Evolutionary conservation across 2,113 vertebrate genomes (phyloP).

Genomic region (Pseudorectes ferrugineus): DNA sequence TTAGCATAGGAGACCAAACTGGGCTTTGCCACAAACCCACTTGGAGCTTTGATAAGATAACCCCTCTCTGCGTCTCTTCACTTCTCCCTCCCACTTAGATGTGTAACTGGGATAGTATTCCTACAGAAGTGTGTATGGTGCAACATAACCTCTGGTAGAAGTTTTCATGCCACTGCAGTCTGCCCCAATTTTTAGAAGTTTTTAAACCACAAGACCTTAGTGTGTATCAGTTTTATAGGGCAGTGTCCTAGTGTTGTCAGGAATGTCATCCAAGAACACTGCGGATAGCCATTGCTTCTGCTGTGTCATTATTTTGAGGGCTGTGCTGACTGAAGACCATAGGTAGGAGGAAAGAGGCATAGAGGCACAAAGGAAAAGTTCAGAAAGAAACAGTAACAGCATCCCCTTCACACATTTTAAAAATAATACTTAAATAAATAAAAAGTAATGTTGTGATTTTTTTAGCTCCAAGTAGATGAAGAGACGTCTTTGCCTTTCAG

Average conservation of each 20-base stretch:
- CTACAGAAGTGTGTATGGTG: not conserved
- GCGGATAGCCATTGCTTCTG: not conserved
- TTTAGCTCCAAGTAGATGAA: not conserved
- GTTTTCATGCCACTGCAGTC: not conserved
- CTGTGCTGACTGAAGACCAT: not conserved
- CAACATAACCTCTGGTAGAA: not conserved
- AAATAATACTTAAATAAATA: not conserved
- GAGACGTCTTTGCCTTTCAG: not conserved
- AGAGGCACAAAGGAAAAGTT: not conserved
- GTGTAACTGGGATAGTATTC: not conserved
- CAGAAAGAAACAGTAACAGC: not conserved
- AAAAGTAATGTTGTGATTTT: not conserved
- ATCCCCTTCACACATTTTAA: not conserved
- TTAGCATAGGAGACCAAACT: not conserved
- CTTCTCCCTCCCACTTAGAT: not conserved
- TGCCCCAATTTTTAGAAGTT: not conserved
- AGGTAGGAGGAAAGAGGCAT: not conserved
- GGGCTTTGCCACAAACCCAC: not conserved
- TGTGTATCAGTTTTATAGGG: not conserved
- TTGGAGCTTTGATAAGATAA: constrained; percentile 20
- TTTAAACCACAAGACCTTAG: not conserved
- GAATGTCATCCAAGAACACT: not conserved
- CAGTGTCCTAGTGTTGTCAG: not conserved
- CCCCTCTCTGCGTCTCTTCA: not conserved
- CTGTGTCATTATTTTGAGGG: not conserved